Evolutionary conservation across 2,888 invertebrate species (phyloP), one percentile per base, ranked within the genome.

Genomic region (Philonicus albiceps): DNA sequence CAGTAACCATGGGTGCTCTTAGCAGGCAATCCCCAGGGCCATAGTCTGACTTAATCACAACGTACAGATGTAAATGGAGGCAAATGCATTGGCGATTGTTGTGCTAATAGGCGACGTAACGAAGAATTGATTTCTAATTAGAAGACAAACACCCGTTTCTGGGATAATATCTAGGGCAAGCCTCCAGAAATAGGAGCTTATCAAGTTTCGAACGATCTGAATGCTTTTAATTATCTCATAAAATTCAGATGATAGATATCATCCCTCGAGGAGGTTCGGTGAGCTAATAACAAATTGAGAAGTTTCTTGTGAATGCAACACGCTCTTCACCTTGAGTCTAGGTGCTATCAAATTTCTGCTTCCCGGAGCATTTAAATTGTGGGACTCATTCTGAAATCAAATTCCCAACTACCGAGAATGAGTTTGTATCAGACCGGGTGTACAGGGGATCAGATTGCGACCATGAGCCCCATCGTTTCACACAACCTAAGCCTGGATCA

Each of bases 281-380:
- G 27, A 22, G 78, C 49, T 78, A 78, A 78, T 40, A 49, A 78
- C 49, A 78, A 78, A 30, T 78, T 49, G 16, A 76, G 40, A 43
- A 78, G 30, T 78, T 40, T 78, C 43, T 78, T 78, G 30, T 4
- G 78, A 27, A 5, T 78, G 43, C 40, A 43, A 30, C 43, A 78
- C 16, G 11, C 40, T 19, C 64, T n/a, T 78, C 34, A 49, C 43
- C 78, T 49, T 27, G 37, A 75, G 3, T 78, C 27, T 27, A 7
- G 7, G 7, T n/a, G 30, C 49, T 78, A 78, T 78, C 78, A 8
- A 43, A 78, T 78, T 43, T 78, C 78, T 78, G 43, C 49, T 78
- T 49, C 30, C 78, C 30, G 27, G 43, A 49, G 22, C 22, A 49
- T 16, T 78, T 49, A 49, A 31, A 78, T 78, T 78, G 78, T 49